Evolutionary conservation across 2,888 invertebrate genomes (phyloP).

Genomic region (Drosophila multiciliata): DNA sequence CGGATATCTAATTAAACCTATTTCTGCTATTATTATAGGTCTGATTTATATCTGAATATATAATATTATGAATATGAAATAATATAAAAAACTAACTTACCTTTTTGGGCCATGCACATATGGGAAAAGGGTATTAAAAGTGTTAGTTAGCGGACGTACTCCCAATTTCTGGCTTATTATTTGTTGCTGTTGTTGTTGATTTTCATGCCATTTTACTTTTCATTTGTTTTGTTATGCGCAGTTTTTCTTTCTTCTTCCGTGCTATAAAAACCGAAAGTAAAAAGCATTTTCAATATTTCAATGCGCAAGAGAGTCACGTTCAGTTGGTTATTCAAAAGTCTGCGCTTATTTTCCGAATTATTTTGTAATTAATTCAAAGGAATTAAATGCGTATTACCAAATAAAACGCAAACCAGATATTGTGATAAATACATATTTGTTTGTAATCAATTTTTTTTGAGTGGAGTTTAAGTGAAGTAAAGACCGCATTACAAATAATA

Average conservation of each 20-base stretch:
- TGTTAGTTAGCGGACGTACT: not conserved
- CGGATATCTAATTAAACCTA: not conserved
- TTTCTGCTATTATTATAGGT: not conserved
- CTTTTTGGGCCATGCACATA: not conserved
- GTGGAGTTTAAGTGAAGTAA: conserved; percentile 23
- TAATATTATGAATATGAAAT: not conserved
- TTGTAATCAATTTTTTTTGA: conserved; percentile 5
- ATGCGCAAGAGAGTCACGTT: conserved; percentile 80
- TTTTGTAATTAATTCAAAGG: conserved; percentile 5
- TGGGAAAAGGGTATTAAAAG: conserved; percentile 45
- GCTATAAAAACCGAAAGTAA: conserved; percentile 85
- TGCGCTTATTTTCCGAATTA: conserved; percentile 39
- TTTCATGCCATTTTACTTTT: conserved; percentile 65
- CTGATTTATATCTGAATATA: not conserved
- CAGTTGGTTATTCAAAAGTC: conserved; percentile 62
- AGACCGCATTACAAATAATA: not conserved
- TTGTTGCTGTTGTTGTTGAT: conserved; percentile 35
- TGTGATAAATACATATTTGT: not conserved
- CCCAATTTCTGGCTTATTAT: conserved; percentile 55
- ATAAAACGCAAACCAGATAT: conserved; percentile 1
- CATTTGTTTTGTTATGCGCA: conserved; percentile 73
- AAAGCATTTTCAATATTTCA: conserved; percentile 84
- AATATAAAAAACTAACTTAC: not conserved
- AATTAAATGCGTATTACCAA: conserved; percentile 16
- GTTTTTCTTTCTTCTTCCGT: conserved; percentile 79